These are phyloP conservation scores for Ascaphus truei DNA, from an alignment of 2,113 vertebrate species.

Conservation along the genomic window DNA sequence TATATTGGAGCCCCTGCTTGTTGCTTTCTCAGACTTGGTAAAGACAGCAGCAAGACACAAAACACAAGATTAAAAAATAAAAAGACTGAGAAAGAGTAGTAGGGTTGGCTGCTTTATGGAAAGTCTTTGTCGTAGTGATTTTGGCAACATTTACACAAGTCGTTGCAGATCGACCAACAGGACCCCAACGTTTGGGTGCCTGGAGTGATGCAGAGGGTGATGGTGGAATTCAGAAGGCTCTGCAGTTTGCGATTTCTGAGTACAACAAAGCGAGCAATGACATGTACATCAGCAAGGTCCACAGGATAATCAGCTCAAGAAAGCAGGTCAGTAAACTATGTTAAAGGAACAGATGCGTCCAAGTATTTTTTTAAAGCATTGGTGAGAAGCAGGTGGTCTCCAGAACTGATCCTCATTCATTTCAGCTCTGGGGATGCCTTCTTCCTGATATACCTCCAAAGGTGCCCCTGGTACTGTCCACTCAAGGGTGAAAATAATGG, in stretches of 20 bases:
- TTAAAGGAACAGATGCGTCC: too few species aligned
- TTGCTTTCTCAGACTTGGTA: not conserved
- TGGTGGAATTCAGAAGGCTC: not conserved
- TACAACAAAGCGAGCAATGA: not conserved
- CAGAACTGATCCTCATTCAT: too few species aligned
- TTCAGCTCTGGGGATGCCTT: too few species aligned
- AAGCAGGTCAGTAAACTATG: not conserved
- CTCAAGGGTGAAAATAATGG: too few species aligned
- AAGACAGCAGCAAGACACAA: too few species aligned
- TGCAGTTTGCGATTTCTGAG: not conserved
- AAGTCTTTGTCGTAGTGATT: not conserved
- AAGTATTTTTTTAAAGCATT: too few species aligned
- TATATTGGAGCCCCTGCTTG: not conserved
- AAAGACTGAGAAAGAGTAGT: not conserved
- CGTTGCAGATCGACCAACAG: not conserved
- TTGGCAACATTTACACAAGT: not conserved
- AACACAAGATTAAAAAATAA: not conserved
- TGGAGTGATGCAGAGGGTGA: not conserved
- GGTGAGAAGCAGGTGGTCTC: too few species aligned
- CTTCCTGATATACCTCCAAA: too few species aligned
- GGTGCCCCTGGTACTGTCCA: too few species aligned
- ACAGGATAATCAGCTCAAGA: not conserved
- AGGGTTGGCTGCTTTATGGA: not conserved
- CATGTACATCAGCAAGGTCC: not conserved
- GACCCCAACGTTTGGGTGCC: not conserved